Evolutionary conservation across 2,113 vertebrate species (phyloP), one percentile per base, ranked within the genome.

Genomic region (Mirounga angustirostris): DNA sequence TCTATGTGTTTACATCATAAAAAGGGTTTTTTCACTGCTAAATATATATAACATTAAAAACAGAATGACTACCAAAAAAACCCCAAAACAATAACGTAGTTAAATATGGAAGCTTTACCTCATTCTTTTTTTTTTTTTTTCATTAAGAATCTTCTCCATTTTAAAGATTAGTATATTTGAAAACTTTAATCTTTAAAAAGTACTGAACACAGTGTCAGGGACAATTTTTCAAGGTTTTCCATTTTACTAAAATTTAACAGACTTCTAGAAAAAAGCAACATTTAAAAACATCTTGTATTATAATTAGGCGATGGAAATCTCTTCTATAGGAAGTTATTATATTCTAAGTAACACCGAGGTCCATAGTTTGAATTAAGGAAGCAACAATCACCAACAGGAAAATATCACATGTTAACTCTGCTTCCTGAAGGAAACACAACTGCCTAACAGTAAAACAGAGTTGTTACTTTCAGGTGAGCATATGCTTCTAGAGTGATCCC

Each of bases 361-460:
- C 14, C 63, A 76, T 33, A 43, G 13, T 84, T 85, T 82, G 14
- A 95, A 79, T 96, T 63, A 96, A 73, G 88, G 10, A 95, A 94
- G 26, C 2, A 54, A 52, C 30, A 76, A 80, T 80, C 6, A 18
- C n/a, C 12, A 71, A n/a, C 30, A 85, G 18, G 24, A 40, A 96
- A 95, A 73, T 67, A 46, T 58, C 46, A 56, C 4, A 1, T 63
- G 5, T 74, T 43, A 74, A 6, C 5, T 74, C n/a, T 71, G 12
- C 40, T 94, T 93, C 16, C 4, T 94, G 26, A 86, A 65, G 40
- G 24, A 7, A 89, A 40, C 4, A 81, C 1, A 54, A 90, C 10
- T 36, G 7, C 18, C 22, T 91, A 61, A 58, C 5, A 86, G 43
- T 71, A 95, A 92, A 93, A 76, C 1, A 46, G n/a, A 80, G 7